Conservation (phyloP, 2,888 invertebrate genomes). For the Heteromurus nitidus region DNA sequence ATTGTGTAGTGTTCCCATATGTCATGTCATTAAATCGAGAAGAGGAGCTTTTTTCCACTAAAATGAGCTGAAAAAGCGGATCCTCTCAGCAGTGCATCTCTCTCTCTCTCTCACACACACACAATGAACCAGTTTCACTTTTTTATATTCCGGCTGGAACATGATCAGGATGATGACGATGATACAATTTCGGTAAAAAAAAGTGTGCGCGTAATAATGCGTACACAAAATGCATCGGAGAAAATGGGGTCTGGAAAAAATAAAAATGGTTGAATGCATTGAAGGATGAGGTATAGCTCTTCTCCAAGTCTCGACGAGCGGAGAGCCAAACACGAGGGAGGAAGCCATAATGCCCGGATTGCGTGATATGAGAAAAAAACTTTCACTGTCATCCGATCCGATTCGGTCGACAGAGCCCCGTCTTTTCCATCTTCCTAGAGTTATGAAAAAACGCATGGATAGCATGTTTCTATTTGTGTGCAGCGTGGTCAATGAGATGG, state of each 20-base stretch:
- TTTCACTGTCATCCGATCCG: conserved; percentile 68
- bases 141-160: conserved; percentile 25
- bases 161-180: conserved; percentile 15
- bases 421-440: conserved; percentile 10
- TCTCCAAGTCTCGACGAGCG: too few relatives aligned
- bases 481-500: conserved; percentile 5
- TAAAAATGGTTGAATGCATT: conserved; percentile 42
- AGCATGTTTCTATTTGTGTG: too few relatives aligned
- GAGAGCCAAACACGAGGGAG: conserved; percentile 53
- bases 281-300: conserved; percentile 41
- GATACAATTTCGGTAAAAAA: conserved; percentile 26
- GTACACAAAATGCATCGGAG: not conserved
- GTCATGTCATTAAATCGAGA: conserved; percentile 65
- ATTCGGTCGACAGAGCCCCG: conserved; percentile 43
- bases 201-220: conserved; percentile 1
- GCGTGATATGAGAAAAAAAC: conserved; percentile 71
- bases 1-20: conserved; percentile 41
- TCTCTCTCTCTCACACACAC: too few relatives aligned
- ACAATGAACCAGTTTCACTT: not conserved
- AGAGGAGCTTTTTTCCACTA: conserved; percentile 62
- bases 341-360: conserved; percentile 71
- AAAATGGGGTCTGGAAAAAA: conserved; percentile 4
- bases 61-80: conserved; percentile 53
- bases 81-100: conserved; percentile 9
- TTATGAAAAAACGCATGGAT: too few relatives aligned